These are phyloP conservation scores for Hippocampus abdominalis DNA, from an alignment of 2,113 vertebrate genomes.

Conservation along the genomic window DNA sequence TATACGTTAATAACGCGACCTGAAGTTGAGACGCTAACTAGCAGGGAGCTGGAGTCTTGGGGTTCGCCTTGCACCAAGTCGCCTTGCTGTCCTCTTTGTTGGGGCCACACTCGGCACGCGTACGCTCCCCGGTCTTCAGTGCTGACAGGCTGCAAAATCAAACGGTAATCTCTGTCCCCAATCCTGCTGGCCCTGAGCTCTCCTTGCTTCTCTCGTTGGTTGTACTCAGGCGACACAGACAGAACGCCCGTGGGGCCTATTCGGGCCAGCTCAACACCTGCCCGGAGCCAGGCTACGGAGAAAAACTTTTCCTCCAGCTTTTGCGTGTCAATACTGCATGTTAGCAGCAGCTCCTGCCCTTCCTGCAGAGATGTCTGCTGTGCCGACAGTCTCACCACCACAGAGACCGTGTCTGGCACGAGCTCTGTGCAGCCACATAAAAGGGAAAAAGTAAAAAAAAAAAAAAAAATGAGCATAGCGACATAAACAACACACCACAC, in stretches of 20 bases:
- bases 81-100: conserved; percentile 48
- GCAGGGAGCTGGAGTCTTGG: conserved; percentile 41
- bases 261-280: conserved; percentile 46
- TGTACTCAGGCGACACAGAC: conserved; percentile 45
- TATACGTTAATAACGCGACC: conserved; percentile 38
- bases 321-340: conserved; percentile 61
- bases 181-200: conserved; percentile 69
- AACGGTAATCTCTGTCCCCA: conserved; percentile 57
- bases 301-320: conserved; percentile 59
- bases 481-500: conserved; percentile 9
- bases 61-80: conserved; percentile 41
- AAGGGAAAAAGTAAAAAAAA: background rate
- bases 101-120: conserved; percentile 69
- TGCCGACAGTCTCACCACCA: conserved; percentile 57
- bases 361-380: conserved; percentile 47
- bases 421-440: conserved; percentile 37
- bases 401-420: conserved; percentile 27
- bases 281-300: conserved; percentile 71
- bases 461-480: background rate
- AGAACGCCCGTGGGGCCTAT: conserved; percentile 73
- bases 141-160: conserved; percentile 66
- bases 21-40: conserved; percentile 51
- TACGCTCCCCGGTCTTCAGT: conserved; percentile 75
- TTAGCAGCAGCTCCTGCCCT: conserved; percentile 69
- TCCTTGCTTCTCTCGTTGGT: conserved; percentile 51